Conservation (phyloP, 2,113 vertebrate species). For the Leptosomus discolor region DNA sequence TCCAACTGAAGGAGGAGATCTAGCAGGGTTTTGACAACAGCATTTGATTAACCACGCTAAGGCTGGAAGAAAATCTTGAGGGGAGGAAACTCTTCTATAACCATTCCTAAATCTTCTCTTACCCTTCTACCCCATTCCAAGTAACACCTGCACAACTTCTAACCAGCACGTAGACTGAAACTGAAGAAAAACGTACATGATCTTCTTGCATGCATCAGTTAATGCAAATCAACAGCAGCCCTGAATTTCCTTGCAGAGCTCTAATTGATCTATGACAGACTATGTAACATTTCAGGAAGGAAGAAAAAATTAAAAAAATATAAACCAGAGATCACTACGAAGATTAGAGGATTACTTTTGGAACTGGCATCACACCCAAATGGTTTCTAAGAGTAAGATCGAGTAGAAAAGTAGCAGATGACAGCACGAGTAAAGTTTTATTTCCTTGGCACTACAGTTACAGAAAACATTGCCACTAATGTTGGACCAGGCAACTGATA, state of each 20-base stretch:
- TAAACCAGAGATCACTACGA: background rate
- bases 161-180: background rate
- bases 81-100: background rate
- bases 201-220: background rate
- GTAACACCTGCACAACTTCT: background rate
- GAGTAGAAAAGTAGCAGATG: background rate
- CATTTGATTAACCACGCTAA: conserved; percentile 5
- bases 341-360: background rate
- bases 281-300: background rate
- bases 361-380: background rate
- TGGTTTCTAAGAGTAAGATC: background rate
- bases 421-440: background rate
- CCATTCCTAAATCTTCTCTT: background rate
- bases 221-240: conserved; percentile 4
- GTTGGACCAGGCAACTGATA: background rate
- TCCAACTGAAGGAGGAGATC: conserved; percentile 36
- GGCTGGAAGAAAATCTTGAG: background rate
- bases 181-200: background rate
- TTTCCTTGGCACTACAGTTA: background rate
- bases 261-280: background rate
- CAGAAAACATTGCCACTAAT: background rate
- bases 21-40: conserved; percentile 8
- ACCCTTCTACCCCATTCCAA: background rate
- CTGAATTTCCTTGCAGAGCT: background rate
- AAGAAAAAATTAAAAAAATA: background rate